phyloP scores from a whole-genome alignment of 2,888 invertebrate species.

The Leucoma salicis region DNA sequence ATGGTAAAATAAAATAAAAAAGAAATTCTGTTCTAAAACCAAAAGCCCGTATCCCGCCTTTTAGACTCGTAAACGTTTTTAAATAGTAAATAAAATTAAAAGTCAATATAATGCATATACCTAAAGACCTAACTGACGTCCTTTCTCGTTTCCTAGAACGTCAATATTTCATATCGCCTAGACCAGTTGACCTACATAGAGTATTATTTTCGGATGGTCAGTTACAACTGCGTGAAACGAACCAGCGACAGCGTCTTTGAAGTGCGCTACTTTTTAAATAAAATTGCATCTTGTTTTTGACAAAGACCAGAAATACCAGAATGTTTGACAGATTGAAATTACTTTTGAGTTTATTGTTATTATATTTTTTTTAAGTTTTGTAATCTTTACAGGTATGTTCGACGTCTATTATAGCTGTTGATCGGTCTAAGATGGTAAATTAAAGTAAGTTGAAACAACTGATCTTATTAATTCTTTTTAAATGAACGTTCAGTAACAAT shows the following conservation, averaged over 20 bases:
- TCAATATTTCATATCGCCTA: constrained; percentile 39
- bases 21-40: too few species aligned
- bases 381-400: background rate
- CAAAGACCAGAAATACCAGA: constrained; percentile 34
- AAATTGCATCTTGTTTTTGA: constrained; percentile 28
- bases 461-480: too few species aligned
- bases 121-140: constrained; percentile 13
- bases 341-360: constrained; percentile 27
- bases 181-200: constrained; percentile 51
- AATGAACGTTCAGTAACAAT: too few species aligned
- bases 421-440: background rate
- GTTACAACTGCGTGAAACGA: constrained; percentile 36
- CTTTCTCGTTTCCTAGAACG: constrained; percentile 19
- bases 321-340: constrained; percentile 30
- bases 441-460: too few species aligned
- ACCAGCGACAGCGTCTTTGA: constrained; percentile 36
- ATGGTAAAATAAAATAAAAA: too few species aligned
- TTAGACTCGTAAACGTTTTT: too few species aligned
- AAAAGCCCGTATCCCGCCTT: too few species aligned
- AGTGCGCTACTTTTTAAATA: constrained; percentile 25
- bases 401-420: background rate
- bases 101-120: background rate
- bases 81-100: too few species aligned
- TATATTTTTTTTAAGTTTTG: constrained; percentile 7
- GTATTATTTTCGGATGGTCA: constrained; percentile 49